phyloP scores from a whole-genome alignment of 2,113 vertebrate species.

The Cololabis saira region DNA sequence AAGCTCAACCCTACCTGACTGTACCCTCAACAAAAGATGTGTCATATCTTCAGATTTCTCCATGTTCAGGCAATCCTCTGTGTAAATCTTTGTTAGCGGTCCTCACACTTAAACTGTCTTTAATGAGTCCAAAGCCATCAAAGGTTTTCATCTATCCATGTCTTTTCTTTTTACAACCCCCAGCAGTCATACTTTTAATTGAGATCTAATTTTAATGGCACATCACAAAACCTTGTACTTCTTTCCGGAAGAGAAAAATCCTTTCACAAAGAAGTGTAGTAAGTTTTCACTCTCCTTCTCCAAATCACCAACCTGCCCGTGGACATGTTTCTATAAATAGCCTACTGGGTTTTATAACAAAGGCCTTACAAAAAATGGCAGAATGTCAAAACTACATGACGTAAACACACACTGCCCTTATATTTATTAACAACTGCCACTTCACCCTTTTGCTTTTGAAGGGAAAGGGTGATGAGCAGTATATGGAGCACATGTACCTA shows the following conservation, averaged over 20 bases:
- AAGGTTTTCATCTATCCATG: constrained; percentile 33
- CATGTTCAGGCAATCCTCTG: background rate
- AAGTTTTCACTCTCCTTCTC: constrained; percentile 47
- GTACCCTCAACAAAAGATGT: constrained; percentile 16
- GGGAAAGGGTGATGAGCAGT: background rate
- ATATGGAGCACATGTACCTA: constrained; percentile 3
- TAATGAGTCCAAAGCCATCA: constrained; percentile 11
- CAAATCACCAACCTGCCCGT: constrained; percentile 64
- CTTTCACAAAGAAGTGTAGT: constrained; percentile 37
- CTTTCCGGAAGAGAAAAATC: constrained; percentile 40
- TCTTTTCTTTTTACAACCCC: constrained; percentile 27
- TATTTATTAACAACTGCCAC: constrained; percentile 31
- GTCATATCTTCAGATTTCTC: constrained; percentile 6
- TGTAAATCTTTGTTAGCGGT: constrained; percentile 37
- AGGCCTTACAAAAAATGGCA: constrained; percentile 36
- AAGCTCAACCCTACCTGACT: background rate
- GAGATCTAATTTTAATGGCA: constrained; percentile 39
- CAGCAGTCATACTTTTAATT: constrained; percentile 46
- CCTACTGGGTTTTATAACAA: constrained; percentile 52
- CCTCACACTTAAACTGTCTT: constrained; percentile 23
- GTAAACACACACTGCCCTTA: constrained; percentile 17
- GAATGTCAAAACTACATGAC: constrained; percentile 30
- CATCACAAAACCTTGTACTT: constrained; percentile 23
- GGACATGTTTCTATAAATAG: constrained; percentile 74
- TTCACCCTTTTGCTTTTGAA: constrained; percentile 16